Evolutionary conservation across 2,113 vertebrate genomes (phyloP), one percentile per base, ranked within the genome.

Genomic region (Aldabrachelys gigantea): DNA sequence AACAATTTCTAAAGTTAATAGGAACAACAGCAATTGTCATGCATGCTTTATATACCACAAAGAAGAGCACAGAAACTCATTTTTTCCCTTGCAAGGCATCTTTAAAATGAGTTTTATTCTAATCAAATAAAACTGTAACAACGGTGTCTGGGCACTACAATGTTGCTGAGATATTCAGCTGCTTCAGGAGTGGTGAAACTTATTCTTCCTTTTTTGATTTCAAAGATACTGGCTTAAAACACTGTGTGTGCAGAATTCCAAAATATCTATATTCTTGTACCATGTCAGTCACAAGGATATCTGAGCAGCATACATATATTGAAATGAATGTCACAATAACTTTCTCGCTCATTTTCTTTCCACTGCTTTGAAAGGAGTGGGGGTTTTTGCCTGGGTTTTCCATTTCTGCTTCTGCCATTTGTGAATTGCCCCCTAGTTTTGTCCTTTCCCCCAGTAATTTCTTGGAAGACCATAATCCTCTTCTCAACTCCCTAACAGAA

Each of bases 1-100:
- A 41, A 87, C 91, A 93, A 80, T 95, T 96, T 95, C 83, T 95
- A 84, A 92, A 75, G 22, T 82, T 93, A 95, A 76, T 10, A 76
- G 22, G 41, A 88, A 85, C 50, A 92, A 81, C 49, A 95, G 78
- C 44, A 89, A 87, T 83, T 86, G 86, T 53, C 84, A 84, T 86
- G 50, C 21, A 59, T 94, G 35, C 96, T 96, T 94, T 81, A 80
- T 88, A 88, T 90, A 38, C 41, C 21, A 76, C 14, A 93, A 83
- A 84, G 84, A 94, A 93, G 49, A 50, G 56, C 85, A 92, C 35
- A 90, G 88, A 53, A 89, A 53, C 72, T 90, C 8, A 56, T 92
- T 96, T 93, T 1, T 7, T 27, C 27, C 25, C 89, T 72, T 35
- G 52, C 22, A 82, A 47, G 62, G 90, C 80, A 89, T 59, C 59